These are phyloP conservation scores for Morinoia aosen DNA, from an alignment of 2,888 invertebrate genomes.

Conservation along the genomic window DNA sequence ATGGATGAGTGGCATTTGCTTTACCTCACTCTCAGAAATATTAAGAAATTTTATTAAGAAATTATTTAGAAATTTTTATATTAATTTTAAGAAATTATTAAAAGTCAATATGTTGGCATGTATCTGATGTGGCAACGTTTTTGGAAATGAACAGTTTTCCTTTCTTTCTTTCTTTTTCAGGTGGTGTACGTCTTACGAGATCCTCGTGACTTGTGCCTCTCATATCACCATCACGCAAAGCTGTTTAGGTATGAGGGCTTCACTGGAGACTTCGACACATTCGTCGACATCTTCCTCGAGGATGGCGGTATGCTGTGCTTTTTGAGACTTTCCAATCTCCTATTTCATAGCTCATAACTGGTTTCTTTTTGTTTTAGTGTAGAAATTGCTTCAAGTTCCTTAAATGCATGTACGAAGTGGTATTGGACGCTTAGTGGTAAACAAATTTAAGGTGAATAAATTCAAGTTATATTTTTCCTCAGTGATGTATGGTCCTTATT, in stretches of 20 bases:
- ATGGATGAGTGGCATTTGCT: no score
- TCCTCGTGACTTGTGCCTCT: slow-evolving; percentile 88
- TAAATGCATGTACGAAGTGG: neutral
- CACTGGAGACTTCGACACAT: slow-evolving; percentile 75
- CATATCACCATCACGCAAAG: slow-evolving; percentile 84
- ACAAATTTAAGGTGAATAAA: neutral
- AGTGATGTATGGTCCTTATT: slow-evolving; percentile 62
- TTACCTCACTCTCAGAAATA: no score
- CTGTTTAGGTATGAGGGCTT: slow-evolving; percentile 77
- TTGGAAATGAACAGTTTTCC: neutral
- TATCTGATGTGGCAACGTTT: no score
- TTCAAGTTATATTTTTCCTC: neutral
- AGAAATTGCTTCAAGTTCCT: neutral
- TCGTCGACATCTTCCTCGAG: slow-evolving; percentile 76
- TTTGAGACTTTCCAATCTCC: neutral
- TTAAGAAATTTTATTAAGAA: no score
- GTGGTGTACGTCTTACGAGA: slow-evolving; percentile 88
- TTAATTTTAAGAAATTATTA: no score
- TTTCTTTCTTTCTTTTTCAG: slow-evolving; percentile 72
- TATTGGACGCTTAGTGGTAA: neutral
- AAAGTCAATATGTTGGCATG: no score
- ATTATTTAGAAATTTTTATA: no score
- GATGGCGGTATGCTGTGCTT: slow-evolving; percentile 46
- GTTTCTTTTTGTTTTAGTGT: neutral
- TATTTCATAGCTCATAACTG: neutral